Evolutionary conservation across 2,888 invertebrate genomes (phyloP).

Genomic region (Xestia ashworthii): DNA sequence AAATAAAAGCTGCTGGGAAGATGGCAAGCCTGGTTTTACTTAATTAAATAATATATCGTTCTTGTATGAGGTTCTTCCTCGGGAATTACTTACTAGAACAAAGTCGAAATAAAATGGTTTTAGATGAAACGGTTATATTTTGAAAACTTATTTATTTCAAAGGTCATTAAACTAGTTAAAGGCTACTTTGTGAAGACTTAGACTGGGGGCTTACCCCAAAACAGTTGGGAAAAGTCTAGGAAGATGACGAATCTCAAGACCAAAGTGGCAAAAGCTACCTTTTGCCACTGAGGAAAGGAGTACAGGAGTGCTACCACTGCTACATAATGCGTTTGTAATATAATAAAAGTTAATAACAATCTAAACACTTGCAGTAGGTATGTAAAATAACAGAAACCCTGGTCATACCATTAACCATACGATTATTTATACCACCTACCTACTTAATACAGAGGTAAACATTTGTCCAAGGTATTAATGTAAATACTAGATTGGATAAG

Average conservation of each 20-base stretch:
- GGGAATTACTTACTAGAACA: not conserved
- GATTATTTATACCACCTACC: not conserved
- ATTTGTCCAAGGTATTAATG: slow-evolving; percentile 20
- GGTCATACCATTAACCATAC: not conserved
- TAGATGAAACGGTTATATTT: not conserved
- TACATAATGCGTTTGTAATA: not conserved
- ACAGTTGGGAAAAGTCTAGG: not conserved
- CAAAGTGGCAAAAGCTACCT: too few species aligned
- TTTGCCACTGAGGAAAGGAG: too few species aligned
- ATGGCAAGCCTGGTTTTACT: not conserved
- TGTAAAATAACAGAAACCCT: not conserved
- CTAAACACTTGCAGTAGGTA: not conserved
- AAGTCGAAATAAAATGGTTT: not conserved
- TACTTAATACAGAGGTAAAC: slow-evolving; percentile 3
- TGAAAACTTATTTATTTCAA: not conserved
- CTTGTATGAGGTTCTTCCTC: not conserved
- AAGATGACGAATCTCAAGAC: not conserved
- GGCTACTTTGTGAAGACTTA: not conserved
- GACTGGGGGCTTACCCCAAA: not conserved
- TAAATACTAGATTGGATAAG: slow-evolving; percentile 53
- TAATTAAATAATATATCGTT: not conserved
- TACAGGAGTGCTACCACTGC: too few species aligned
- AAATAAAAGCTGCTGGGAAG: not conserved
- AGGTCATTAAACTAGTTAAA: not conserved
- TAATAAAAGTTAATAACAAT: not conserved